phyloP scores from a whole-genome alignment of 2,888 invertebrate genomes.

The Pheosia tremula region DNA sequence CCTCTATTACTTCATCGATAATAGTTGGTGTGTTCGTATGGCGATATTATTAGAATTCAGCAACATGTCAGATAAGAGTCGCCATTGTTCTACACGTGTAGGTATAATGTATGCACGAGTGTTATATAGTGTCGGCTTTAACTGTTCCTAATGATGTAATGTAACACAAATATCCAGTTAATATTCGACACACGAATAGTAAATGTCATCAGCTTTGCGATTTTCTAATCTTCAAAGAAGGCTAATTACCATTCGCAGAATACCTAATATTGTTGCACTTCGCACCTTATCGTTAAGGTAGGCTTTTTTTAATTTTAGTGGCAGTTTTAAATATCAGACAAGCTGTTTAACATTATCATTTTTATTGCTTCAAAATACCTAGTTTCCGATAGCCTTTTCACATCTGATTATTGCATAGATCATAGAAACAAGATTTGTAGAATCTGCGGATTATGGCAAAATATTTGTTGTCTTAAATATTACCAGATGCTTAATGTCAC shows the following conservation, averaged over 20 bases:
- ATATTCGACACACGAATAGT: background rate
- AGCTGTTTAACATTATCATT: too few species aligned
- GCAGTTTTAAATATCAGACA: background rate
- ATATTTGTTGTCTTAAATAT: too few species aligned
- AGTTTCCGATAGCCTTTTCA: too few species aligned
- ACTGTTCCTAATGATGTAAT: slow-evolving; percentile 6
- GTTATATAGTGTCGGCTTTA: background rate
- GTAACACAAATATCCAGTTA: background rate
- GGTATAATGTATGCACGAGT: background rate
- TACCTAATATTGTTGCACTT: slow-evolving; percentile 1
- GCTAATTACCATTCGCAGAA: background rate
- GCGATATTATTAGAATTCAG: background rate
- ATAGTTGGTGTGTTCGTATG: too few species aligned
- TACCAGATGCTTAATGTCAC: too few species aligned
- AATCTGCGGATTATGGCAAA: too few species aligned
- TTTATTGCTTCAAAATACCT: too few species aligned
- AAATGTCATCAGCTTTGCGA: slow-evolving; percentile 5
- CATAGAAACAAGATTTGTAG: too few species aligned
- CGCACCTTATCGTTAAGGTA: background rate
- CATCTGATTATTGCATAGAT: too few species aligned
- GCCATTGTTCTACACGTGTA: background rate
- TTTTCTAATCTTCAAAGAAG: background rate
- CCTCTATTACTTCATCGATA: slow-evolving; percentile 4
- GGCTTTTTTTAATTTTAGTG: background rate
- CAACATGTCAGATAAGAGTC: background rate